Evolutionary conservation across 2,888 invertebrate genomes (phyloP).

Genomic region (Sialis lutaria): DNA sequence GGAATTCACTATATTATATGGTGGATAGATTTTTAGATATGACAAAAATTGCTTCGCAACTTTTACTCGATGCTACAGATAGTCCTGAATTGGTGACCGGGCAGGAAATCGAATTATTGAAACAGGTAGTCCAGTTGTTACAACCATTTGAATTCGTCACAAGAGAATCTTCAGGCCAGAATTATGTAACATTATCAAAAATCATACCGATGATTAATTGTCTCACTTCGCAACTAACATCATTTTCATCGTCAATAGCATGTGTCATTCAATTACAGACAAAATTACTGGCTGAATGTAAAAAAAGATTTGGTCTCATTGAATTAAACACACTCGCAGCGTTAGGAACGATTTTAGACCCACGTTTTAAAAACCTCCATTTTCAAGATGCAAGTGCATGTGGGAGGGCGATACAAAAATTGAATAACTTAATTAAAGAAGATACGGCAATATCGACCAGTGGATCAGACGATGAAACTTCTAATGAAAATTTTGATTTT

Average conservation of each 20-base stretch:
- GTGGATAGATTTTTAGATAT: constrained; percentile 5
- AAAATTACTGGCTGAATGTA: constrained; percentile 12
- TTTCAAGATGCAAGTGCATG: constrained; percentile 13
- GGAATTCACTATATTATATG: constrained; percentile 5
- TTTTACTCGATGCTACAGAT: constrained; percentile 9
- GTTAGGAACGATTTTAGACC: constrained; percentile 12
- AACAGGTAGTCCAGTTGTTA: constrained; percentile 7
- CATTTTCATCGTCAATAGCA: constrained; percentile 9
- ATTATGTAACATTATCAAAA: constrained; percentile 4
- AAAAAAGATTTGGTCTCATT: constrained; percentile 14
- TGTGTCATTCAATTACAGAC: constrained; percentile 1
- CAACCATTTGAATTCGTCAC: constrained; percentile 13
- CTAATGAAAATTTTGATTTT: constrained; percentile 11
- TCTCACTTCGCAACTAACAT: constrained; percentile 12
- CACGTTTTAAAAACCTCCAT: constrained; percentile 15
- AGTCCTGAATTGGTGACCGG: constrained; percentile 6
- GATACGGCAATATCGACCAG: constrained; percentile 1
- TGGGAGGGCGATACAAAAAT: constrained; percentile 12
- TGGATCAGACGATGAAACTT: constrained; percentile 15
- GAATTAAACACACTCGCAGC: constrained; percentile 15
- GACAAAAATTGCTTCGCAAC: constrained; percentile 8
- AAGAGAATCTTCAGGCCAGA: constrained; percentile 12
- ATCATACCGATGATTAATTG: constrained; percentile 16
- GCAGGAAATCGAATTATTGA: constrained; percentile 12
- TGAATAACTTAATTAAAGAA: constrained; percentile 1